phyloP scores from a whole-genome alignment of 2,888 invertebrate genomes.

The Erebia epiphron region DNA sequence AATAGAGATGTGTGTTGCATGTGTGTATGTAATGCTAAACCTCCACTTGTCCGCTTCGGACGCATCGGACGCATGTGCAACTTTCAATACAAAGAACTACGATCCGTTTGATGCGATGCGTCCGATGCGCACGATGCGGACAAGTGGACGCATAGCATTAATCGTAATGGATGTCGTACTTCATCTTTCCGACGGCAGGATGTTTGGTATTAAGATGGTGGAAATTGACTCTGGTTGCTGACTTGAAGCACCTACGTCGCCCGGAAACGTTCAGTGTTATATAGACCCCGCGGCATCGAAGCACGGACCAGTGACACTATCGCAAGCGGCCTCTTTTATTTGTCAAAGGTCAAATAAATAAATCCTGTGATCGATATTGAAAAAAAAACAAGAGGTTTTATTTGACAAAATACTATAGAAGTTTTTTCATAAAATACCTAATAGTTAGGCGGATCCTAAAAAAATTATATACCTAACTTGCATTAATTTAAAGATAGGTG shows the following conservation, averaged over 20 bases:
- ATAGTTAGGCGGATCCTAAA: neutral
- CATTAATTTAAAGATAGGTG: neutral
- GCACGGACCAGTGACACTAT: slow-evolving; percentile 31
- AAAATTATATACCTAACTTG: neutral
- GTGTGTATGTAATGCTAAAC: slow-evolving; percentile 80
- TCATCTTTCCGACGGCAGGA: slow-evolving; percentile 75
- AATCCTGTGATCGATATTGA: neutral
- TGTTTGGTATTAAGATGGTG: slow-evolving; percentile 77
- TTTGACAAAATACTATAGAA: neutral
- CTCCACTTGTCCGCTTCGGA: no score
- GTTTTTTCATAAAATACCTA: slow-evolving; percentile 7
- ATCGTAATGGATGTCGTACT: slow-evolving; percentile 77
- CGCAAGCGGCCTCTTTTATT: slow-evolving; percentile 11
- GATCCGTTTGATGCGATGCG: no score
- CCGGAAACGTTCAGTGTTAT: slow-evolving; percentile 69
- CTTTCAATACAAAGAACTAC: no score
- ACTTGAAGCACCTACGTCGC: slow-evolving; percentile 67
- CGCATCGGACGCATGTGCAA: no score
- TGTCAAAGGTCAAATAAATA: slow-evolving; percentile 28
- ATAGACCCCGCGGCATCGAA: slow-evolving; percentile 56
- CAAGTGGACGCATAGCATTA: no score
- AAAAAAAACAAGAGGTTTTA: slow-evolving; percentile 1
- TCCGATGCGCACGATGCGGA: no score
- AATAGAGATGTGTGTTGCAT: slow-evolving; percentile 80
- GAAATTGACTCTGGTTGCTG: slow-evolving; percentile 81